phyloP scores from a whole-genome alignment of 2,888 invertebrate genomes.

The Chloromyia formosa region DNA sequence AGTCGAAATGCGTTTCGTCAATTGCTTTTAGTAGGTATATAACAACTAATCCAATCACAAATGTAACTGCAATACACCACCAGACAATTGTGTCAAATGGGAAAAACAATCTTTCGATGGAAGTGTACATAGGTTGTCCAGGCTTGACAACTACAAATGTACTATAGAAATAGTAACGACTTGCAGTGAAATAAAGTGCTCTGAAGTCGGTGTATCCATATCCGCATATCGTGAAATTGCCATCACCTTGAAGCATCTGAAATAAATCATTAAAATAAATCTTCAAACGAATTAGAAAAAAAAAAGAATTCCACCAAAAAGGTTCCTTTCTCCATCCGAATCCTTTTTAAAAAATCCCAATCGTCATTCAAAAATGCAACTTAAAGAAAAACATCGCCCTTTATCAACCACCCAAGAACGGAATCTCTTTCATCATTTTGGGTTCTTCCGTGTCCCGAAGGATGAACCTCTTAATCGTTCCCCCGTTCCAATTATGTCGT shows the following conservation, averaged over 20 bases:
- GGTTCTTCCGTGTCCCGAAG: too few relatives aligned
- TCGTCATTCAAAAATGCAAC: too few relatives aligned
- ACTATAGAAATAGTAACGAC: slow-evolving; percentile 27
- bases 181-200: slow-evolving; percentile 24
- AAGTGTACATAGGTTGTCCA: slow-evolving; percentile 29
- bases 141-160: slow-evolving; percentile 40
- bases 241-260: slow-evolving; percentile 38
- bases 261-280: neutral
- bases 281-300: neutral
- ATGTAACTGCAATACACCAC: slow-evolving; percentile 22
- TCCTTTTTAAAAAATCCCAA: too few relatives aligned
- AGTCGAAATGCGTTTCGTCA: neutral
- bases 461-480: too few relatives aligned
- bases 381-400: too few relatives aligned
- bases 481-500: too few relatives aligned
- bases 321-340: too few relatives aligned
- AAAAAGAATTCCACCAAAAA: too few relatives aligned
- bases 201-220: slow-evolving; percentile 35
- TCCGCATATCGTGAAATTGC: slow-evolving; percentile 46
- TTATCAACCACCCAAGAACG: too few relatives aligned
- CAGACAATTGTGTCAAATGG: slow-evolving; percentile 45
- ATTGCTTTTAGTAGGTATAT: slow-evolving; percentile 18
- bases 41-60: neutral
- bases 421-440: too few relatives aligned
- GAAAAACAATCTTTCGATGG: slow-evolving; percentile 45